Conservation (phyloP, 2,113 vertebrate species). For the Myotis yumanensis region DNA sequence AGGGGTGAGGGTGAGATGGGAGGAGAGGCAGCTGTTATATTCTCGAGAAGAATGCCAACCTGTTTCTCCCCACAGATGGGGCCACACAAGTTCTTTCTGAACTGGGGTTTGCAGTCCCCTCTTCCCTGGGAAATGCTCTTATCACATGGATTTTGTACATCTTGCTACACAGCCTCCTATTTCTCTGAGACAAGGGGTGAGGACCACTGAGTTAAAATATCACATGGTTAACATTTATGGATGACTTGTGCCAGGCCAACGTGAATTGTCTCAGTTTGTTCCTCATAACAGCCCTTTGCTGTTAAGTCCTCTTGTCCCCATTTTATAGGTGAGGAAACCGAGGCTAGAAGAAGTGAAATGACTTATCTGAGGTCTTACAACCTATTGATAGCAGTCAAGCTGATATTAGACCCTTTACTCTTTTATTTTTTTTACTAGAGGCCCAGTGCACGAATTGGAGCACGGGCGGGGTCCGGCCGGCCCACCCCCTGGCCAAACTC, state of each 20-base stretch:
- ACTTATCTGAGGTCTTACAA: not conserved
- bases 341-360: conserved; percentile 30
- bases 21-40: conserved; percentile 75
- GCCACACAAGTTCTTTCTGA: conserved; percentile 63
- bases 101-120: conserved; percentile 8
- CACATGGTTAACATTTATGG: not conserved
- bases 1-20: conserved; percentile 64
- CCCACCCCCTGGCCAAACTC: no score
- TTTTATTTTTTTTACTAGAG: not conserved
- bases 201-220: conserved; percentile 17
- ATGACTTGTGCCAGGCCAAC: not conserved
- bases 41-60: conserved; percentile 76
- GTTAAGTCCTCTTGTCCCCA: not conserved
- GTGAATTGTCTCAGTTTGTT: not conserved
- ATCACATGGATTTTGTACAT: not conserved
- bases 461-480: no score
- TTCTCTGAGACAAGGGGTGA: not conserved
- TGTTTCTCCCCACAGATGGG: conserved; percentile 70
- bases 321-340: conserved; percentile 44
- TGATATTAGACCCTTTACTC: not conserved
- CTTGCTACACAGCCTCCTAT: not conserved
- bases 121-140: conserved; percentile 3
- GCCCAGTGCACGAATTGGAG: no score
- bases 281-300: not conserved
- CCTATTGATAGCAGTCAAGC: not conserved